Conservation (phyloP, 2,797 vertebrate genomes). For the Melanogrammus aeglefinus region DNA sequence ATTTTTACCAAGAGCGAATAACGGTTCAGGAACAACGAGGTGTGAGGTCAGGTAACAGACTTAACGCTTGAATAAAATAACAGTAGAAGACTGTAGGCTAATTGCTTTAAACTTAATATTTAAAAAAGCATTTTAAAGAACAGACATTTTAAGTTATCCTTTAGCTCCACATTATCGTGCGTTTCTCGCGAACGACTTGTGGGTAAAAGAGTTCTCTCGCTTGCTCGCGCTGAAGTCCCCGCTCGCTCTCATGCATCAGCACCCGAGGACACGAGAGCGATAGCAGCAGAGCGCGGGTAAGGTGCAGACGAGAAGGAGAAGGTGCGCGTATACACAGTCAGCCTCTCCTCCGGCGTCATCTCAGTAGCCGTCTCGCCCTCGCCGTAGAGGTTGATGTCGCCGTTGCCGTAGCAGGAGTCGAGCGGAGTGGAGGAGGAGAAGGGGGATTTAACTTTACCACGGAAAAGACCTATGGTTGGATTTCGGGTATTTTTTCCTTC, state of each 20-base stretch:
- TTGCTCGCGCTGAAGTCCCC: constrained; percentile 49
- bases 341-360: constrained; percentile 68
- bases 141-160: background rate
- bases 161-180: background rate
- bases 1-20: background rate
- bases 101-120: background rate
- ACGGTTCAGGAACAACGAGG: background rate
- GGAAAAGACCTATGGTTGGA: constrained; percentile 82
- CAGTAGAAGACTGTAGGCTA: background rate
- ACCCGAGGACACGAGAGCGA: constrained; percentile 63
- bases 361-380: constrained; percentile 51
- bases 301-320: constrained; percentile 30
- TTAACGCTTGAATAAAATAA: background rate
- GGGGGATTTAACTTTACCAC: constrained; percentile 1
- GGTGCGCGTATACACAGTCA: constrained; percentile 14
- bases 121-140: background rate
- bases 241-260: constrained; percentile 55
- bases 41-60: background rate
- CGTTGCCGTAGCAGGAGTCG: constrained; percentile 74
- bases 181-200: background rate
- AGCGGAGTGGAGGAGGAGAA: constrained; percentile 72
- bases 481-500: constrained; percentile 84
- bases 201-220: constrained; percentile 27
- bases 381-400: constrained; percentile 46
- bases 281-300: constrained; percentile 45